phyloP scores from a whole-genome alignment of 1,140 invertebrate species.

The Pogonus chalceus region DNA sequence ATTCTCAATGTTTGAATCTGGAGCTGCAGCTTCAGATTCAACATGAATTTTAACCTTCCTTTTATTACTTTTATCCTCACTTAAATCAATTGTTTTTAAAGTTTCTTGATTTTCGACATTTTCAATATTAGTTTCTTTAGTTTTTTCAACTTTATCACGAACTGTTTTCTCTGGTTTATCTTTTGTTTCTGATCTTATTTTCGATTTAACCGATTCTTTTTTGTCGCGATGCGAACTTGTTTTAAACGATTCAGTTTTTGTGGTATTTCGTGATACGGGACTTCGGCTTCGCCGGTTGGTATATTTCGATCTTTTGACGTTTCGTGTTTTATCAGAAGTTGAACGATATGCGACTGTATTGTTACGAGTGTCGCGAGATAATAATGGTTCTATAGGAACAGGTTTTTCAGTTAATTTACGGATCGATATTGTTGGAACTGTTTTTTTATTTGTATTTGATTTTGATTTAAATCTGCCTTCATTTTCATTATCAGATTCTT shows the following conservation, averaged over 20 bases:
- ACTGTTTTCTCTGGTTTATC: background rate
- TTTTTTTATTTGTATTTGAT: background rate
- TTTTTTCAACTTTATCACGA: background rate
- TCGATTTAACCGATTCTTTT: background rate
- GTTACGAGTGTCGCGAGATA: background rate
- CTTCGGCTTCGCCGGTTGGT: background rate
- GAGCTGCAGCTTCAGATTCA: background rate
- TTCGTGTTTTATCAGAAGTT: background rate
- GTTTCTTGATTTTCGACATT: background rate
- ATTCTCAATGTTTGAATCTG: background rate
- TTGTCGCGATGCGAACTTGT: background rate
- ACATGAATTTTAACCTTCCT: background rate
- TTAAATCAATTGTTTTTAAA: background rate
- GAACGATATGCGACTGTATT: too few species aligned
- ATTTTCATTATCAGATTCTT: slow-evolving; percentile 27
- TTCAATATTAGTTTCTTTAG: background rate
- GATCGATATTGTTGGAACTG: background rate
- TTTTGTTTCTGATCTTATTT: background rate
- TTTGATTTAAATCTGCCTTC: slow-evolving; percentile 30
- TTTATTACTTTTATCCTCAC: background rate
- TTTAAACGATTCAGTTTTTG: background rate
- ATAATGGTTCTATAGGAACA: background rate
- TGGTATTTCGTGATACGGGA: background rate
- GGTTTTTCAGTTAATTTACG: background rate
- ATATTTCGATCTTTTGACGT: background rate